phyloP scores from a whole-genome alignment of 1,140 invertebrate genomes.

The Frieseomelitta varia region DNA sequence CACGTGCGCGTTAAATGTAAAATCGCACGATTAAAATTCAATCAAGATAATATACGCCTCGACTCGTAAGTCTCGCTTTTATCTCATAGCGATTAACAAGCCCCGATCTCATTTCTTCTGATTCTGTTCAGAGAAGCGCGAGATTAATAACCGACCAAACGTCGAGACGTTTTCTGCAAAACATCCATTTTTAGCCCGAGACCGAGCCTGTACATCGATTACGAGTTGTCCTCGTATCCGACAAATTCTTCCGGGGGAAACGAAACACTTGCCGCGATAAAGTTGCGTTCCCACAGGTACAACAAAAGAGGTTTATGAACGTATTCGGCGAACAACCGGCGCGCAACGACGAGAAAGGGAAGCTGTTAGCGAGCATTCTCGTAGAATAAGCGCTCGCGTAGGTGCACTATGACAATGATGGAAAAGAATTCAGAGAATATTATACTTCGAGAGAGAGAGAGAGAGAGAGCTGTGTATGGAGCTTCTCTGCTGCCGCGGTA shows the following conservation, averaged over 20 bases:
- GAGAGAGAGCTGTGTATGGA: too few species aligned
- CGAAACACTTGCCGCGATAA: slow-evolving; percentile 19
- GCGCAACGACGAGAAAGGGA: not conserved
- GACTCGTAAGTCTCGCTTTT: too few species aligned
- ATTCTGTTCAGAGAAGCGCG: too few species aligned
- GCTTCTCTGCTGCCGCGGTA: too few species aligned
- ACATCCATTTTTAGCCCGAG: too few species aligned
- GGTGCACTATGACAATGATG: not conserved
- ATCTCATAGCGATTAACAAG: too few species aligned
- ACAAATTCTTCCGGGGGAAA: slow-evolving; percentile 16
- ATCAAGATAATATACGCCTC: too few species aligned
- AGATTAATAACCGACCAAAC: too few species aligned
- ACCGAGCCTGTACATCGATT: not conserved
- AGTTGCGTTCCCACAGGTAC: not conserved
- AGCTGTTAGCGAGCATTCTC: not conserved
- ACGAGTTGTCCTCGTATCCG: slow-evolving; percentile 7
- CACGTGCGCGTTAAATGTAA: too few species aligned
- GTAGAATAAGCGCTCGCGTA: not conserved
- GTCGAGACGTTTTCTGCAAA: too few species aligned
- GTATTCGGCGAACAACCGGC: not conserved
- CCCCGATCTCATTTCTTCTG: too few species aligned
- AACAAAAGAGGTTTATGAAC: not conserved
- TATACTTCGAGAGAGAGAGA: not conserved
- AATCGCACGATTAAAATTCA: too few species aligned
- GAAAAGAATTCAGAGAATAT: slow-evolving; percentile 3